phyloP scores from a whole-genome alignment of 2,797 vertebrate species.

The Naso thynnoides region DNA sequence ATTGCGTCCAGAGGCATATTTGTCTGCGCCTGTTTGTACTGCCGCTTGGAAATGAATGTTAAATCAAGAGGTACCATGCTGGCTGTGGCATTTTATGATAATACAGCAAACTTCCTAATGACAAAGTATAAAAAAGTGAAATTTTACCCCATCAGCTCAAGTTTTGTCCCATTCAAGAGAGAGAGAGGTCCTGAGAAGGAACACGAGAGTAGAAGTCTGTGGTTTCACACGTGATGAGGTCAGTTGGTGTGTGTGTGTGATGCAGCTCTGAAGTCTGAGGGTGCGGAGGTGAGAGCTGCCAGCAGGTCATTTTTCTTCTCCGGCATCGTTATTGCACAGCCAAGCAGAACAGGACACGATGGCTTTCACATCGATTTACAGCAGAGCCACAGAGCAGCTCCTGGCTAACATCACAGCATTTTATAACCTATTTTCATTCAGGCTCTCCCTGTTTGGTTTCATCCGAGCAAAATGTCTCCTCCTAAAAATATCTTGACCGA shows the following conservation, averaged over 20 bases:
- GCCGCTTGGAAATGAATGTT: no score
- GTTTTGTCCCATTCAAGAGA: neutral
- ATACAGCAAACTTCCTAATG: no score
- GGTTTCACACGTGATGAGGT: neutral
- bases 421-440: neutral
- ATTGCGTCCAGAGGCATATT: no score
- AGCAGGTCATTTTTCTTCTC: constrained; percentile 50
- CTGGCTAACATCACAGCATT: neutral
- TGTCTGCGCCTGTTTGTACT: no score
- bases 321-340: constrained; percentile 55
- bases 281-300: constrained; percentile 46
- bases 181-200: no score
- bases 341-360: constrained; percentile 63
- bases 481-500: neutral
- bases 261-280: neutral
- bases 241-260: neutral
- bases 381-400: constrained; percentile 1
- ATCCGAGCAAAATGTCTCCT: neutral
- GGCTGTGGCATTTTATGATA: no score
- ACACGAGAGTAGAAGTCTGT: neutral
- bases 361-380: constrained; percentile 57
- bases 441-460: neutral
- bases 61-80: no score
- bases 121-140: no score
- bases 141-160: neutral